Percentiles rank a stretch among this genome's conserved stretches.
Evolutionary conservation across 2,113 vertebrate genomes (phyloP).

Genomic region (Probosciger aterrimus): DNA sequence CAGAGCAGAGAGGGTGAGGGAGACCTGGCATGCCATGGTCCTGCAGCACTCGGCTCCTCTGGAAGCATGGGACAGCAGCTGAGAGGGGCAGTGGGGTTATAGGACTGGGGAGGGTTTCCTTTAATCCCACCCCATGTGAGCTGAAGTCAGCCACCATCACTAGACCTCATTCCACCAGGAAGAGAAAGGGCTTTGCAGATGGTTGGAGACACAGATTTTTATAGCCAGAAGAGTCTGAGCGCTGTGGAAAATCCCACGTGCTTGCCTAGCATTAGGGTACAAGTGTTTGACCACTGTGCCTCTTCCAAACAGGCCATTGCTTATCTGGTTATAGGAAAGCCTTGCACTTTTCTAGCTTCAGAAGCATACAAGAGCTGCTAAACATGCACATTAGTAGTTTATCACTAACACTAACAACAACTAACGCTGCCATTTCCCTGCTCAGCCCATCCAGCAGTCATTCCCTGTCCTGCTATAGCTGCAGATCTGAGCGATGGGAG

Average conservation of each 20-base stretch:
- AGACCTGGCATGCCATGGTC: neutral
- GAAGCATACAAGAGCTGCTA: neutral
- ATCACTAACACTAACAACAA: neutral
- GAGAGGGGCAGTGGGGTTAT: neutral
- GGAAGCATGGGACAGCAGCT: neutral
- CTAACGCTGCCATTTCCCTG: neutral
- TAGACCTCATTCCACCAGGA: neutral
- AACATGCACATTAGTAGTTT: neutral
- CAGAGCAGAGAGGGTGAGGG: neutral
- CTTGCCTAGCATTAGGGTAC: neutral
- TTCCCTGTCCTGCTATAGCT: neutral
- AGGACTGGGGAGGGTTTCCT: neutral
- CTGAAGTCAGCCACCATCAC: neutral
- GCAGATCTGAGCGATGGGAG: neutral
- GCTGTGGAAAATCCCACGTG: neutral
- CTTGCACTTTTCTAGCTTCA: neutral
- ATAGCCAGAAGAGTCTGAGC: neutral
- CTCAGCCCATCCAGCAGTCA: neutral
- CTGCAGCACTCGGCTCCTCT: neutral
- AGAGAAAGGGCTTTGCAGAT: neutral
- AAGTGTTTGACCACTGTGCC: accelerated
- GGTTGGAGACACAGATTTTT: neutral
- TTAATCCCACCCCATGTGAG: neutral
- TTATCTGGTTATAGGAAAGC: neutral
- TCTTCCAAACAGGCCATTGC: neutral